These are phyloP conservation scores for Dichetophora obliterata DNA, from an alignment of 2,888 invertebrate species.

Conservation along the genomic window DNA sequence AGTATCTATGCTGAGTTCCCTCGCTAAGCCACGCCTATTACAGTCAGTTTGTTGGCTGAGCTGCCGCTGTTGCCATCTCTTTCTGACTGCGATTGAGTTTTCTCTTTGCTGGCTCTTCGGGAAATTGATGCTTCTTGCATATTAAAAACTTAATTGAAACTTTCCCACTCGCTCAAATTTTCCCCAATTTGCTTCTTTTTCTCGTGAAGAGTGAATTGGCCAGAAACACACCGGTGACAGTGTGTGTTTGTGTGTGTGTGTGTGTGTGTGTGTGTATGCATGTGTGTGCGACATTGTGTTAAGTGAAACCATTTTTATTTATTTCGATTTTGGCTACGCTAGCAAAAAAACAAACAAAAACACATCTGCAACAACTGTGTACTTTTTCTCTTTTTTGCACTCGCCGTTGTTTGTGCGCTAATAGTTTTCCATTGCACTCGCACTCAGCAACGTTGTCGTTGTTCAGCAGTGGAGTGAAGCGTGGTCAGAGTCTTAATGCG, in stretches of 20 bases:
- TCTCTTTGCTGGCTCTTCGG: background rate
- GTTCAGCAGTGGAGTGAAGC: background rate
- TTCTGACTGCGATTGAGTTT: background rate
- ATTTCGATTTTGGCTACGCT: background rate
- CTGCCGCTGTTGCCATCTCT: background rate
- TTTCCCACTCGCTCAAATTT: conserved; percentile 19
- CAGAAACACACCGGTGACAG: background rate
- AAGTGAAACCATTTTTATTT: conserved; percentile 65
- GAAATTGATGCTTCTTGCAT: background rate
- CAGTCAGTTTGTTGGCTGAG: background rate
- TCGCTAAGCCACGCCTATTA: conserved; percentile 3
- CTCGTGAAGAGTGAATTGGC: background rate
- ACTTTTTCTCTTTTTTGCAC: conserved; percentile 50
- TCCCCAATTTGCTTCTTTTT: conserved; percentile 23
- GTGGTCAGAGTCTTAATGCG: background rate
- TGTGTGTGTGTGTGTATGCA: conserved; percentile 8
- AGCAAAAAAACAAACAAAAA: too few species aligned
- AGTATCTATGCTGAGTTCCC: background rate
- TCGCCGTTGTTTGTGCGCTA: conserved; percentile 58
- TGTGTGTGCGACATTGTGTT: conserved; percentile 40
- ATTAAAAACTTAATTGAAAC: conserved; percentile 15
- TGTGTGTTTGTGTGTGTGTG: background rate
- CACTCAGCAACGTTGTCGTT: conserved; percentile 38
- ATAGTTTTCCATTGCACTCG: conserved; percentile 61
- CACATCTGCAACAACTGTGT: too few species aligned